phyloP scores from a whole-genome alignment of 2,888 invertebrate genomes.

The Synergus japonicus region DNA sequence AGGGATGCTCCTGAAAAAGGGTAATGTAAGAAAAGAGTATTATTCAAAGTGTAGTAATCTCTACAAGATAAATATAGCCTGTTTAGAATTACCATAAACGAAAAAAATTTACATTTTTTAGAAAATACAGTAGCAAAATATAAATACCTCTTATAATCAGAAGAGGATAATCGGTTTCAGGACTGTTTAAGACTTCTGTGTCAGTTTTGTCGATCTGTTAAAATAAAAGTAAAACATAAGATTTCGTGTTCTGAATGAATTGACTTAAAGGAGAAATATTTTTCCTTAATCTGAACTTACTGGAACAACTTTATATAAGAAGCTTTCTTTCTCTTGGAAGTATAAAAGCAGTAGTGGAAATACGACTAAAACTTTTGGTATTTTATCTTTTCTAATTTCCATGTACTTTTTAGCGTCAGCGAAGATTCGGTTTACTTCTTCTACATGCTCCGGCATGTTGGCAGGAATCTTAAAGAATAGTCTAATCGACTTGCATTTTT shows the following conservation, averaged over 20 bases:
- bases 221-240: too few species aligned
- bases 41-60: not conserved
- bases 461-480: constrained; percentile 27
- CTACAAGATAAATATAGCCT: not conserved
- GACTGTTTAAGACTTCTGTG: not conserved
- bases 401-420: not conserved
- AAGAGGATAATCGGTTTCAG: constrained; percentile 31
- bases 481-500: constrained; percentile 40
- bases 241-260: too few species aligned
- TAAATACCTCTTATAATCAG: constrained; percentile 41
- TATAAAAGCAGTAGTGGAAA: constrained; percentile 42
- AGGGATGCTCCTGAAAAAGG: constrained; percentile 37
- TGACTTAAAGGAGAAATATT: too few species aligned
- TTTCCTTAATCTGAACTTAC: constrained; percentile 16
- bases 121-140: constrained; percentile 1
- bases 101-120: not conserved
- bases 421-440: not conserved
- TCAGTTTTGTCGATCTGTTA: too few species aligned
- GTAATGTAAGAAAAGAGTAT: not conserved
- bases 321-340: not conserved
- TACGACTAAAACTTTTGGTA: constrained; percentile 1
- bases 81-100: not conserved
- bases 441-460: not conserved
- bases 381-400: constrained; percentile 3
- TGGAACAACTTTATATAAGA: constrained; percentile 27